phyloP scores from a whole-genome alignment of 2,888 invertebrate genomes.

The Chaetogeoica ovagalla region DNA sequence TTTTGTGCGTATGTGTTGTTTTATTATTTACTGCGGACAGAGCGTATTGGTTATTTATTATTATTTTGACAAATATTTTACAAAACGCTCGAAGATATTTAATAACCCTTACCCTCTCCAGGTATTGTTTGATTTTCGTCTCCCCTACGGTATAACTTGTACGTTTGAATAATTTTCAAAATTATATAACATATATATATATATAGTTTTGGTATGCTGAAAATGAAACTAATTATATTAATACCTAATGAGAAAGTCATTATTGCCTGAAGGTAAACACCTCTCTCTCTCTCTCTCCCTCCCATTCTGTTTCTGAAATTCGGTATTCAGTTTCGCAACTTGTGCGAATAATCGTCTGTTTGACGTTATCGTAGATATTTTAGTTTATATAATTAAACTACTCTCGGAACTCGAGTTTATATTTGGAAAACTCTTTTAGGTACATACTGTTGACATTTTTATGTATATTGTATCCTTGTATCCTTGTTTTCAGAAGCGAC shows the following conservation, averaged over 20 bases:
- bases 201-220: not conserved
- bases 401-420: not conserved
- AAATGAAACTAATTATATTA: conserved; percentile 40
- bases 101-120: no score
- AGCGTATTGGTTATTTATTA: not conserved
- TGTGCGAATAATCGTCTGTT: conserved; percentile 1
- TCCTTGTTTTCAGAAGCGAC: conserved; percentile 47
- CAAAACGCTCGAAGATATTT: no score
- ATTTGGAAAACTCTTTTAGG: not conserved
- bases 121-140: no score
- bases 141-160: no score
- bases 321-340: conserved; percentile 4
- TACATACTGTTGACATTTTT: conserved; percentile 20
- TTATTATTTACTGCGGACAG: not conserved
- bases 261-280: conserved; percentile 34
- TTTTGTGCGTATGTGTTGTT: not conserved
- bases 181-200: not conserved
- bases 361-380: not conserved
- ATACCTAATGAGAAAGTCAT: conserved; percentile 41
- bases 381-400: not conserved
- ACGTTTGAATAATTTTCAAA: not conserved
- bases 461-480: conserved; percentile 33
- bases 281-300: conserved; percentile 31
- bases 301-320: conserved; percentile 25
- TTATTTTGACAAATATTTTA: no score